Evolutionary conservation across 2,888 invertebrate genomes (phyloP).

Genomic region (Drosophila monieri): DNA sequence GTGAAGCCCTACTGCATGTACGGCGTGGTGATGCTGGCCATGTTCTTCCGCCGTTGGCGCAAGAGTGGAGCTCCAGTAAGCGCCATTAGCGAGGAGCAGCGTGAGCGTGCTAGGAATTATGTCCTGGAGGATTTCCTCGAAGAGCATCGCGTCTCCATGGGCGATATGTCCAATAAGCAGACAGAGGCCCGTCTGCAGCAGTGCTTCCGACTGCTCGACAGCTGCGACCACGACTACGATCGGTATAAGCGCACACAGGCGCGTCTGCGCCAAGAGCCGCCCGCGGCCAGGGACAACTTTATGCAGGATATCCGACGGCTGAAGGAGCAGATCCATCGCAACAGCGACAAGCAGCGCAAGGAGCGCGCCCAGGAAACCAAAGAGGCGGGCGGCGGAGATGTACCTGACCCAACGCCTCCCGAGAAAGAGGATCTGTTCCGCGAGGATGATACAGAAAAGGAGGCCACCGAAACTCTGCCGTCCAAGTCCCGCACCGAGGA

Average conservation of each 20-base stretch:
- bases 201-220: constrained; percentile 78
- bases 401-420: neutral
- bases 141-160: constrained; percentile 83
- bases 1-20: constrained; percentile 83
- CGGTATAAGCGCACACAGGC: constrained; percentile 80
- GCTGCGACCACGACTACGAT: constrained; percentile 82
- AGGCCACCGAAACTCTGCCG: constrained; percentile 44
- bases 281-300: constrained; percentile 78
- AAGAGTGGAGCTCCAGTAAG: constrained; percentile 65
- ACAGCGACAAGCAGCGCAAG: constrained; percentile 73
- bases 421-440: neutral
- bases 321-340: constrained; percentile 81
- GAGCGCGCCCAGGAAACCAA: constrained; percentile 55
- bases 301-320: constrained; percentile 82
- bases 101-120: constrained; percentile 85
- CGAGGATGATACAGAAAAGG: neutral
- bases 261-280: constrained; percentile 72
- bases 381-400: constrained; percentile 5
- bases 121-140: constrained; percentile 85
- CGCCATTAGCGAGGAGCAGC: constrained; percentile 62
- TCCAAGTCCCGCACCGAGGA: constrained; percentile 47
- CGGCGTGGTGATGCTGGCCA: constrained; percentile 82
- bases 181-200: constrained; percentile 81
- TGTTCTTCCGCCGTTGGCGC: constrained; percentile 82
- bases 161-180: constrained; percentile 81